phyloP scores from a whole-genome alignment of 2,888 invertebrate genomes.

The Macrosoma leucophasiata region DNA sequence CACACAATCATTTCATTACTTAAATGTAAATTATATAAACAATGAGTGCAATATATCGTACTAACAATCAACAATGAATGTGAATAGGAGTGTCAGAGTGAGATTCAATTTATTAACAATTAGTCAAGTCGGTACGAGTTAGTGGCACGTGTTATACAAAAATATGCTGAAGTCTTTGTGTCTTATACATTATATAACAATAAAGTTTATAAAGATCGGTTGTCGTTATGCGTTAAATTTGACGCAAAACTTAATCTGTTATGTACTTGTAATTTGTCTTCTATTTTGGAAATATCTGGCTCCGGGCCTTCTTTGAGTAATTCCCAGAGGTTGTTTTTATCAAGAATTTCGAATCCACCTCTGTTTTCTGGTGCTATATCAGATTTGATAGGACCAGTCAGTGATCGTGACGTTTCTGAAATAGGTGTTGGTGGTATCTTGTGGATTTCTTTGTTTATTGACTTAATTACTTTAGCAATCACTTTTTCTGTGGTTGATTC shows the following conservation, averaged over 20 bases:
- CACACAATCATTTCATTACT: slow-evolving; percentile 36
- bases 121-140: slow-evolving; percentile 10
- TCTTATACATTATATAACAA: slow-evolving; percentile 68
- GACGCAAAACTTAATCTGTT: slow-evolving; percentile 49
- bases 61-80: slow-evolving; percentile 59
- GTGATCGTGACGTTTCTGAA: slow-evolving; percentile 65
- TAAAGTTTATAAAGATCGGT: slow-evolving; percentile 65
- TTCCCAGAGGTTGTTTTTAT: slow-evolving; percentile 78
- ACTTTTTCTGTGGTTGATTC: slow-evolving; percentile 43
- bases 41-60: slow-evolving; percentile 46
- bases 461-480: slow-evolving; percentile 51
- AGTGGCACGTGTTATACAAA: slow-evolving; percentile 56
- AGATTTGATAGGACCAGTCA: slow-evolving; percentile 42
- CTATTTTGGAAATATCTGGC: slow-evolving; percentile 46
- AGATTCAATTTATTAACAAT: slow-evolving; percentile 21
- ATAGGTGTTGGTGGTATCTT: slow-evolving; percentile 64
- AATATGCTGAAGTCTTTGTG: slow-evolving; percentile 68
- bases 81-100: slow-evolving; percentile 42
- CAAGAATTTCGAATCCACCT: slow-evolving; percentile 73
- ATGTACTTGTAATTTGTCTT: slow-evolving; percentile 52
- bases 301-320: slow-evolving; percentile 75
- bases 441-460: slow-evolving; percentile 70
- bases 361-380: slow-evolving; percentile 67
- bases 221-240: slow-evolving; percentile 46
- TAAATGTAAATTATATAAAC: slow-evolving; percentile 37